phyloP scores from a whole-genome alignment of 2,797 vertebrate species.

The Lagocephalus sceleratus region DNA sequence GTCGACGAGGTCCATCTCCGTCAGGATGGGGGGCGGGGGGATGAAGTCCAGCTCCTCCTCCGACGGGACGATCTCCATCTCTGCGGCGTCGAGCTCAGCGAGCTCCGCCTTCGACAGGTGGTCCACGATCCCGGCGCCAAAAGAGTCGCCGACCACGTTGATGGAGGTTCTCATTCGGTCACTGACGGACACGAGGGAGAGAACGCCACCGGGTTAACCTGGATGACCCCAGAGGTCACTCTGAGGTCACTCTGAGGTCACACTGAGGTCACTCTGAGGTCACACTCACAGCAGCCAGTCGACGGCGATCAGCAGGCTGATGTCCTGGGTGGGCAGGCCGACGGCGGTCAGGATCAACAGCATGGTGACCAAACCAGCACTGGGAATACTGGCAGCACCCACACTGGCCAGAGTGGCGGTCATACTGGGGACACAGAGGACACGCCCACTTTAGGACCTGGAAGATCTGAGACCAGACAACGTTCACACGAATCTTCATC shows the following conservation, averaged over 20 bases:
- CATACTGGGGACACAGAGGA: slow-evolving; percentile 65
- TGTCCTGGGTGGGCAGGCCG: slow-evolving; percentile 77
- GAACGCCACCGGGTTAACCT: too few species aligned
- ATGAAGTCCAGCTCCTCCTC: slow-evolving; percentile 71
- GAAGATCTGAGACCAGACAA: too few species aligned
- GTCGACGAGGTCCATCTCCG: slow-evolving; percentile 70
- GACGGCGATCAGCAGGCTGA: slow-evolving; percentile 83
- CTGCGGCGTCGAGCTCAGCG: slow-evolving; percentile 66
- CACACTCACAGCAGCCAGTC: slow-evolving; percentile 85
- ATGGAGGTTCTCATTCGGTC: slow-evolving; percentile 85
- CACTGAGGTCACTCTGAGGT: not conserved
- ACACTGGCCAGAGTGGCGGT: slow-evolving; percentile 85
- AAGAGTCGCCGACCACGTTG: slow-evolving; percentile 84
- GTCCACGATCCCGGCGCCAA: slow-evolving; percentile 83
- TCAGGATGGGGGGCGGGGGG: slow-evolving; percentile 70
- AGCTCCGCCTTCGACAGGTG: slow-evolving; percentile 79
- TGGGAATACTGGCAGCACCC: slow-evolving; percentile 85
- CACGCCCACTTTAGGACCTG: not conserved
- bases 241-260: not conserved
- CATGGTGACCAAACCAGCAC: slow-evolving; percentile 85
- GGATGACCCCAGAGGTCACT: not conserved
- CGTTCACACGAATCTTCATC: too few species aligned
- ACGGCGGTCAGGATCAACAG: slow-evolving; percentile 82
- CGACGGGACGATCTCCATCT: slow-evolving; percentile 46
- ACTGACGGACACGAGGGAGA: slow-evolving; percentile 51